Evolutionary conservation across 2,113 vertebrate species (phyloP), one percentile per base, ranked within the genome.

Genomic region (Sinocyclocheilus grahami): DNA sequence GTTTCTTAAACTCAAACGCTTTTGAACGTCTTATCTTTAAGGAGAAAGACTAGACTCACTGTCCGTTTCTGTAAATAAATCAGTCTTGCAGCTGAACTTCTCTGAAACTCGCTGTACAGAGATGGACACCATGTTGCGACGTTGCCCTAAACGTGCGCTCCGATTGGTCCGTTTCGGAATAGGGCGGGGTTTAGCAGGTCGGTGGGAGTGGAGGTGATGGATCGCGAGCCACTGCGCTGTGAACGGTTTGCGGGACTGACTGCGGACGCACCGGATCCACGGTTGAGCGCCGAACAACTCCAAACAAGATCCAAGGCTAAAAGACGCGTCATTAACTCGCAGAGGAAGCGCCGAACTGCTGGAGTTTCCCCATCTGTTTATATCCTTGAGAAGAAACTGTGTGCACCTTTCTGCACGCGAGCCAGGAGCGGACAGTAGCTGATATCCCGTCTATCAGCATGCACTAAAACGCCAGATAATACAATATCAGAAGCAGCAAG

Each of bases 371-470:
- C 30, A 71, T 82, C 81, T 82, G 69, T 72, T 74, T 60, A 39
- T 75, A 60, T 74, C 3, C 22, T 60, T 30, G 3, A 67, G 48
- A 42, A 30, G 51, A 58, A 84, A 75, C 2, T 11, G 82, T 14
- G 48, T 16, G 48, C 67, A 10, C 20, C 69, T 51, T 63, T 22
- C 18, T 48, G n/a, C 75, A 69, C 58, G 39, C 48, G 18, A 48
- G 83, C 48, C 82, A 27, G 82, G 53, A 84, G 82, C 82, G 82
- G 69, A 84, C 82, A 84, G 82, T 75, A 84, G 82, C 82, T 20
- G 82, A 74, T n/a, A 71, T 22, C 33, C 69, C 48, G 48, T 84
- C 82, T 42, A 84, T 74, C 69, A 74, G 13, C 30, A 42, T 75
- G 82, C 51, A 18, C 20, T 75, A 33, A 84, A 74, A 60, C 82